phyloP scores from a whole-genome alignment of 2,888 invertebrate genomes.

The Fragum sueziense region DNA sequence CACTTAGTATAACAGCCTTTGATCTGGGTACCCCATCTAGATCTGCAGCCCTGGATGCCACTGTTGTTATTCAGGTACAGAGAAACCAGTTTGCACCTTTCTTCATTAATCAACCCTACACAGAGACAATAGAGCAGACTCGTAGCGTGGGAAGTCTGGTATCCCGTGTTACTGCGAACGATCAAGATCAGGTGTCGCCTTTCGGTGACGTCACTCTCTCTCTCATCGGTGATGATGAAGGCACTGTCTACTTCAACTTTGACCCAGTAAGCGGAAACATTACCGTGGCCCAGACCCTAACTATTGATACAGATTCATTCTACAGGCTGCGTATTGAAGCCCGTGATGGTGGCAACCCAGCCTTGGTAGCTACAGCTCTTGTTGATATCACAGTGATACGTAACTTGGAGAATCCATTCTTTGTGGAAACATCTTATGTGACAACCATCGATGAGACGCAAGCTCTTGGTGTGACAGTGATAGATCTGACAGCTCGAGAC shows the following conservation, averaged over 20 bases:
- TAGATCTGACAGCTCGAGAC: constrained; percentile 66
- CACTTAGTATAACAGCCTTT: constrained; percentile 59
- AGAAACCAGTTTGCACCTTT: constrained; percentile 61
- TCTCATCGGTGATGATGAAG: constrained; percentile 68
- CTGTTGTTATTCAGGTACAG: constrained; percentile 61
- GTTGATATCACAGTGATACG: constrained; percentile 65
- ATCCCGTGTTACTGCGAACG: constrained; percentile 45
- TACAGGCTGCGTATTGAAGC: constrained; percentile 76
- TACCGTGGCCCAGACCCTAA: constrained; percentile 63
- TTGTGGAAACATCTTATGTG: constrained; percentile 51
- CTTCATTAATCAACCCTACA: constrained; percentile 56
- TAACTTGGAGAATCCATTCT: constrained; percentile 67
- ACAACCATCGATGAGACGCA: constrained; percentile 67
- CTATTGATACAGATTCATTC: constrained; percentile 62
- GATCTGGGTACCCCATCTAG: constrained; percentile 63
- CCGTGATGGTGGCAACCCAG: constrained; percentile 73
- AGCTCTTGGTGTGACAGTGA: constrained; percentile 55
- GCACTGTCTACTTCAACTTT: constrained; percentile 70
- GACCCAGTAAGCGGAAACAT: constrained; percentile 67
- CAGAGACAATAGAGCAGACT: constrained; percentile 42
- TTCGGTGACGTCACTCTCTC: constrained; percentile 64
- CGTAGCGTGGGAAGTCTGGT: constrained; percentile 50
- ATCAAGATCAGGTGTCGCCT: constrained; percentile 61
- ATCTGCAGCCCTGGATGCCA: constrained; percentile 50
- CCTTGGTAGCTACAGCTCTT: constrained; percentile 66